Conservation (phyloP, 30 jellyfish, hydroid and myxozoan species). For the Rhopilema esculentum region DNA sequence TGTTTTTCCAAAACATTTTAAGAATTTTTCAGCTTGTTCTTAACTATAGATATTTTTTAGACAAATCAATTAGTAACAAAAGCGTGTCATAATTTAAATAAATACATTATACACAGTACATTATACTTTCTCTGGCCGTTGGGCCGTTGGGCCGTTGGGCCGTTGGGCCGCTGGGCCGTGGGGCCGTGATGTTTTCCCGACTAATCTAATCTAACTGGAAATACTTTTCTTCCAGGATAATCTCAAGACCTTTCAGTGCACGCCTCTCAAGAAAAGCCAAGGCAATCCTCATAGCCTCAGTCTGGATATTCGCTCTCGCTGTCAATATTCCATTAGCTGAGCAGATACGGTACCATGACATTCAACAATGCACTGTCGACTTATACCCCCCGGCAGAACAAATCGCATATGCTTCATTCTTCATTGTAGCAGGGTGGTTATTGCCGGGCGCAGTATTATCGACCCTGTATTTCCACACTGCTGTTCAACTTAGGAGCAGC, state of each 20-base stretch:
- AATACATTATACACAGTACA: too few relatives aligned
- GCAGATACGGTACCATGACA: slow-evolving; percentile 5
- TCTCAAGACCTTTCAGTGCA: slow-evolving; percentile 56
- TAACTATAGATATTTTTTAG: too few relatives aligned
- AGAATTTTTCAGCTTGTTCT: too few relatives aligned
- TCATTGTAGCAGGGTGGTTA: slow-evolving; percentile 45
- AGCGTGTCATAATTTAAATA: too few relatives aligned
- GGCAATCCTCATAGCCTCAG: slow-evolving; percentile 36
- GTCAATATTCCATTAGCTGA: slow-evolving; percentile 27
- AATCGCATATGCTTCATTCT: slow-evolving; percentile 32
- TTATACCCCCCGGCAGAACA: slow-evolving; percentile 14
- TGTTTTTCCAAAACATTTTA: too few relatives aligned
- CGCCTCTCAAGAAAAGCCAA: slow-evolving; percentile 28
- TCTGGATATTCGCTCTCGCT: slow-evolving; percentile 43
- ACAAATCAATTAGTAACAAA: too few relatives aligned
- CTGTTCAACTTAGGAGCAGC: slow-evolving; percentile 36
- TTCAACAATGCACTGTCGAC: neutral
- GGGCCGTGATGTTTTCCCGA: too few relatives aligned
- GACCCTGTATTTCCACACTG: slow-evolving; percentile 20
- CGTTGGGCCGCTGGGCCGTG: too few relatives aligned
- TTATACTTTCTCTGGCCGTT: too few relatives aligned
- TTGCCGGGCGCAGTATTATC: slow-evolving; percentile 40
- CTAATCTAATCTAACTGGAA: too few relatives aligned
- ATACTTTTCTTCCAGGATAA: too few relatives aligned
- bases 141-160: too few relatives aligned